Percentiles rank a stretch among this genome's conserved stretches.
These are phyloP conservation scores for Cassiopea xamachana DNA, from an alignment of 30 jellyfish, hydroid and myxozoan species.

Conservation along the genomic window DNA sequence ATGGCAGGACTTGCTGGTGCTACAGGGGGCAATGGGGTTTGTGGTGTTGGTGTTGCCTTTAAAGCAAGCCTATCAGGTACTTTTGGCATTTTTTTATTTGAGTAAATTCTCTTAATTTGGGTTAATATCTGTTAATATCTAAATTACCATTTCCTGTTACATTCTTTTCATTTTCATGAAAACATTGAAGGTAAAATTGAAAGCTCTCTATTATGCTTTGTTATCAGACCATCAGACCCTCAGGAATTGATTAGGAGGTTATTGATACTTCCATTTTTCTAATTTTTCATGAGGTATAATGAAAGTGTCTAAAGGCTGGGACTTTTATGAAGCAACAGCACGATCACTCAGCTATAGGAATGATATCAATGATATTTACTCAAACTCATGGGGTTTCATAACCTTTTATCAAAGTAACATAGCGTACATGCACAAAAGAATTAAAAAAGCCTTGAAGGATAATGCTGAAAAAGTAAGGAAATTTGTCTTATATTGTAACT, in stretches of 20 bases:
- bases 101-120: no score
- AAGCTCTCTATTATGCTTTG: not conserved
- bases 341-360: not conserved
- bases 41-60: constrained; percentile 55
- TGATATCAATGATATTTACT: constrained; percentile 14
- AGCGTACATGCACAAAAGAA: not conserved
- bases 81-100: not conserved
- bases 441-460: not conserved
- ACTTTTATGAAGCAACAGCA: not conserved
- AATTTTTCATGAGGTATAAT: not conserved
- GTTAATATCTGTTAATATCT: no score
- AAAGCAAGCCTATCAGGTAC: constrained; percentile 18
- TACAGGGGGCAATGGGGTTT: not conserved
- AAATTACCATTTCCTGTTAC: not conserved
- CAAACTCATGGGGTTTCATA: constrained; percentile 14
- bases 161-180: not conserved
- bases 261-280: not conserved
- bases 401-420: not conserved
- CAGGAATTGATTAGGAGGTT: not conserved
- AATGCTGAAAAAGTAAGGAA: constrained; percentile 8
- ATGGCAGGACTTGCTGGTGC: constrained; percentile 61
- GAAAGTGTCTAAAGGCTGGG: not conserved
- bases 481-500: not conserved
- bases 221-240: not conserved
- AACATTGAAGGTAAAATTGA: not conserved